Conservation (phyloP, 2,113 vertebrate genomes). For the Triplophysa tibetana region DNA sequence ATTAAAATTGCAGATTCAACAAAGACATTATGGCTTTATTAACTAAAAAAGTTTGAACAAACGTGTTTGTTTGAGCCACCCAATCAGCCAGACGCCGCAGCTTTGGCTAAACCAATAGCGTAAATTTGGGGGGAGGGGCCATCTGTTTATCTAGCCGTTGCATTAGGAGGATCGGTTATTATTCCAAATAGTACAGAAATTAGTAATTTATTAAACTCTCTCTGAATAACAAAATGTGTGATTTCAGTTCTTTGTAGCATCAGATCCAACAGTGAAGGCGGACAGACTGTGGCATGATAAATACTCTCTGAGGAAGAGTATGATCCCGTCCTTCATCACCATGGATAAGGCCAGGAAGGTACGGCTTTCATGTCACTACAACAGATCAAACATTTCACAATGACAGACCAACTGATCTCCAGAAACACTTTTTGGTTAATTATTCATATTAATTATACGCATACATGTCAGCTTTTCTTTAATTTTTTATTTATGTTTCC, state of each 20-base stretch:
- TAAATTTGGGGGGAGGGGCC: too few species aligned
- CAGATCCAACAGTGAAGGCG: conserved; percentile 94
- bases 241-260: conserved; percentile 93
- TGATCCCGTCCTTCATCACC: conserved; percentile 97
- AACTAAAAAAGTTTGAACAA: too few species aligned
- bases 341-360: conserved; percentile 98
- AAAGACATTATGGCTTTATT: too few species aligned
- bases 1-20: too few species aligned
- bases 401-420: not conserved
- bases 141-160: too few species aligned
- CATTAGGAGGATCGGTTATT: too few species aligned
- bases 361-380: not conserved
- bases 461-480: too few species aligned
- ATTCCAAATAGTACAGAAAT: not conserved
- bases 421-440: too few species aligned
- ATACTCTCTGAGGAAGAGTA: conserved; percentile 92
- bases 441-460: too few species aligned
- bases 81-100: too few species aligned
- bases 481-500: not conserved
- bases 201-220: not conserved
- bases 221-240: conserved; percentile 31
- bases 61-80: too few species aligned
- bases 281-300: conserved; percentile 98
- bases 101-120: too few species aligned
- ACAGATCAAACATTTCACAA: not conserved